Conservation (phyloP, 1,140 invertebrate species). For the Brachionus paranguensis region DNA sequence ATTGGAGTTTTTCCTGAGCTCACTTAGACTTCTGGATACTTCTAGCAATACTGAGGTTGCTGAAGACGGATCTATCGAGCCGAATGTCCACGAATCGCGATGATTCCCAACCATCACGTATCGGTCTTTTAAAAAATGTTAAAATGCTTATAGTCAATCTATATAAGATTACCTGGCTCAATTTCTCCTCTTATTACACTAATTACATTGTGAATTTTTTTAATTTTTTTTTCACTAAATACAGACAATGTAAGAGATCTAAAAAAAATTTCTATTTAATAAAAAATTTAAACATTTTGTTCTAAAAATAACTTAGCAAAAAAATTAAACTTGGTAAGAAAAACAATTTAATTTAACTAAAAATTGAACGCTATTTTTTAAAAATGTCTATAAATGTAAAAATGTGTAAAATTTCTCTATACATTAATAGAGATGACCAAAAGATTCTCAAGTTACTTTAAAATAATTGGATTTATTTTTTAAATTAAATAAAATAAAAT, state of each 20-base stretch:
- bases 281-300: background rate
- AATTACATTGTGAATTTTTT: slow-evolving; percentile 56
- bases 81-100: slow-evolving; percentile 61
- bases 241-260: slow-evolving; percentile 44
- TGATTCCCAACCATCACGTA: slow-evolving; percentile 63
- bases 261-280: background rate
- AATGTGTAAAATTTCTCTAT: no score
- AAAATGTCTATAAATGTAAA: no score
- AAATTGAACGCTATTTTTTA: no score
- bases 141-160: background rate
- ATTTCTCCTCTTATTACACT: slow-evolving; percentile 55
- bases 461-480: no score
- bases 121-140: slow-evolving; percentile 45
- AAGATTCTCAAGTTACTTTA: no score
- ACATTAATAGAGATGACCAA: no score
- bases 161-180: slow-evolving; percentile 49
- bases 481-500: no score
- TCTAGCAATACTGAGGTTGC: slow-evolving; percentile 59
- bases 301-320: no score
- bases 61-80: slow-evolving; percentile 58
- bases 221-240: slow-evolving; percentile 43
- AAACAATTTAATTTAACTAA: no score
- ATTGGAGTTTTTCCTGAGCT: slow-evolving; percentile 48
- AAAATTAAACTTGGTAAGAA: no score
- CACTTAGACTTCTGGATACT: slow-evolving; percentile 57